Conservation (phyloP, 1,140 invertebrate genomes). For the Drosophila truncata region DNA sequence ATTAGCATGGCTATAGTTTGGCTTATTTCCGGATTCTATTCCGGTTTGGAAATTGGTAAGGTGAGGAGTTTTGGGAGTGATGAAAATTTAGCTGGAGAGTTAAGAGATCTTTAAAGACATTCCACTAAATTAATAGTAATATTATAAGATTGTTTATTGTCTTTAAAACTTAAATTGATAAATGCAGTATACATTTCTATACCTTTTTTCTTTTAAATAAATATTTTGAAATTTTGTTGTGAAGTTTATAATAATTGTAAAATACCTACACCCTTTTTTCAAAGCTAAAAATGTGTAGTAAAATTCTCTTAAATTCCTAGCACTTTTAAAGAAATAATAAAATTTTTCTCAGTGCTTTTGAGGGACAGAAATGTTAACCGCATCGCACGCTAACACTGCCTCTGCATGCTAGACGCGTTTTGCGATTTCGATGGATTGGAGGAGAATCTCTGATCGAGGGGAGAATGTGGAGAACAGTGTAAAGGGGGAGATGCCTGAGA, state of each 20-base stretch:
- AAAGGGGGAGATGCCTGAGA: neutral
- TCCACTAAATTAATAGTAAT: neutral
- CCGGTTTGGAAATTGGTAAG: neutral
- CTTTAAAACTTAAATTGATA: neutral
- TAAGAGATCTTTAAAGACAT: neutral
- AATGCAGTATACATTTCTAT: too few relatives aligned
- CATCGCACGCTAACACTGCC: slow-evolving; percentile 57
- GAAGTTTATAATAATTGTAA: too few relatives aligned
- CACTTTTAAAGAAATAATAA: accelerated
- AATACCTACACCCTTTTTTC: neutral
- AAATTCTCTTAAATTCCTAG: neutral
- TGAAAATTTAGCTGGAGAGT: neutral
- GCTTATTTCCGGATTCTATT: neutral
- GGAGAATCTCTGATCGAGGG: slow-evolving; percentile 12
- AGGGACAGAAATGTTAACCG: slow-evolving; percentile 7
- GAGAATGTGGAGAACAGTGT: neutral
- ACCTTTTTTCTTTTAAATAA: neutral
- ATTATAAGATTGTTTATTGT: neutral
- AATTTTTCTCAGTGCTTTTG: slow-evolving; percentile 6
- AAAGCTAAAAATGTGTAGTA: too few relatives aligned
- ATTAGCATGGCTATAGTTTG: neutral
- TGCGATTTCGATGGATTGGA: slow-evolving; percentile 29
- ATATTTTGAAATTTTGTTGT: neutral
- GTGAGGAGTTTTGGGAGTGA: neutral
- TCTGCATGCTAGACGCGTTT: slow-evolving; percentile 66